These are phyloP conservation scores for Drosophila pseudoananassae DNA, from an alignment of 1,140 invertebrate species.

Conservation along the genomic window DNA sequence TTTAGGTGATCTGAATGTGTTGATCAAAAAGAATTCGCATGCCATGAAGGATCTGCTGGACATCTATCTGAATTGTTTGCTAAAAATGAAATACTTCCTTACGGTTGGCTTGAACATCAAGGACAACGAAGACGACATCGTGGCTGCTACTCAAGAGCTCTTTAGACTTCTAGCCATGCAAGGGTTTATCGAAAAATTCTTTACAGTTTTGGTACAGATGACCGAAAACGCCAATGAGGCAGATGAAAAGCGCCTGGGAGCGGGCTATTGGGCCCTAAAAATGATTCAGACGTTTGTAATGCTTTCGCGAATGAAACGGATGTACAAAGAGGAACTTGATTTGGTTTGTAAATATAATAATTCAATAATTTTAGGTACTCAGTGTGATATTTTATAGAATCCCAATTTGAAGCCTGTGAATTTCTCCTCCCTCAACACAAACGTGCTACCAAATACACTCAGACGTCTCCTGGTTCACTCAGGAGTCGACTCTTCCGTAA, in stretches of 20 bases:
- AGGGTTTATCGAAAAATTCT: conserved; percentile 70
- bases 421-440: conserved; percentile 54
- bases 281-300: conserved; percentile 65
- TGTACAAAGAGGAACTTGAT: conserved; percentile 75
- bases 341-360: conserved; percentile 34
- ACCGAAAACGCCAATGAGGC: conserved; percentile 53
- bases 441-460: conserved; percentile 51
- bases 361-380: background rate
- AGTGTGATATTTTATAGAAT: conserved; percentile 40
- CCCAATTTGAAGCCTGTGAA: conserved; percentile 48
- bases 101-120: conserved; percentile 25
- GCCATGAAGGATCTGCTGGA: conserved; percentile 60
- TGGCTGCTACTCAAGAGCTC: conserved; percentile 53
- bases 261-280: conserved; percentile 73
- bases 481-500: conserved; percentile 54
- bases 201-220: conserved; percentile 60
- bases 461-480: conserved; percentile 58
- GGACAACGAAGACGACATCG: conserved; percentile 52
- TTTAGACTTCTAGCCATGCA: conserved; percentile 69
- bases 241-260: conserved; percentile 40
- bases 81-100: conserved; percentile 73
- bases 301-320: conserved; percentile 69
- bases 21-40: conserved; percentile 46
- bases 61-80: conserved; percentile 48
- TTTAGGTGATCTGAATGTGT: conserved; percentile 33